Conservation (phyloP, 1,140 invertebrate species). For the Macrosteles quadrilineatus region DNA sequence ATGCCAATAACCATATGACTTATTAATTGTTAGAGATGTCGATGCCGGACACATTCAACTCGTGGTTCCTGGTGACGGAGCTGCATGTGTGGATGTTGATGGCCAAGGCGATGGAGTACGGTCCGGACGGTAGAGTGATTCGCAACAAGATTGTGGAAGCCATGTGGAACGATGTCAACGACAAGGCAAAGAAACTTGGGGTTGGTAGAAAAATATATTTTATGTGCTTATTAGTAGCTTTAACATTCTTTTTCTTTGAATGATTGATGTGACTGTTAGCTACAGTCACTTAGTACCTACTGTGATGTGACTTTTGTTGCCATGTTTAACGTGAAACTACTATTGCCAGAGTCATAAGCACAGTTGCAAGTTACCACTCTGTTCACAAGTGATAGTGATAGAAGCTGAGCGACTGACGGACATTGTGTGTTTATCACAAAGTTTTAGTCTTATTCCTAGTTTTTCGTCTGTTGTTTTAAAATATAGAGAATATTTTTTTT, state of each 20-base stretch:
- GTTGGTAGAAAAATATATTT: no score
- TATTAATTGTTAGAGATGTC: slow-evolving; percentile 67
- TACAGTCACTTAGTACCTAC: background rate
- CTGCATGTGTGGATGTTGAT: slow-evolving; percentile 81
- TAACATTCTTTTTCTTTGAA: background rate
- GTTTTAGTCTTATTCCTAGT: background rate
- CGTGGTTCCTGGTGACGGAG: slow-evolving; percentile 82
- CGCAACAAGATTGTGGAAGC: slow-evolving; percentile 73
- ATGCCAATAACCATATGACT: no score
- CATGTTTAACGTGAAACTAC: background rate
- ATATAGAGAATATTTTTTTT: no score
- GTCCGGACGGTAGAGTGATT: slow-evolving; percentile 66
- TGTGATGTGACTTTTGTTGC: background rate
- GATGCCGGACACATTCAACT: slow-evolving; percentile 76
- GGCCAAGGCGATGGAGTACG: slow-evolving; percentile 75
- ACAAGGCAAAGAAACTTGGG: slow-evolving; percentile 68
- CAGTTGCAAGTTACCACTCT: background rate
- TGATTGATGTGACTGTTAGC: background rate
- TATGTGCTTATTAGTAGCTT: background rate
- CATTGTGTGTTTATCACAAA: background rate
- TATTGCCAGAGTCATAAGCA: background rate
- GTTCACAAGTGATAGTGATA: background rate
- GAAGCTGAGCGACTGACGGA: background rate
- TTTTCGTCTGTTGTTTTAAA: no score
- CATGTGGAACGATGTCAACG: slow-evolving; percentile 78